phyloP scores from a whole-genome alignment of 2,888 invertebrate species.

The Melanophora roralis region DNA sequence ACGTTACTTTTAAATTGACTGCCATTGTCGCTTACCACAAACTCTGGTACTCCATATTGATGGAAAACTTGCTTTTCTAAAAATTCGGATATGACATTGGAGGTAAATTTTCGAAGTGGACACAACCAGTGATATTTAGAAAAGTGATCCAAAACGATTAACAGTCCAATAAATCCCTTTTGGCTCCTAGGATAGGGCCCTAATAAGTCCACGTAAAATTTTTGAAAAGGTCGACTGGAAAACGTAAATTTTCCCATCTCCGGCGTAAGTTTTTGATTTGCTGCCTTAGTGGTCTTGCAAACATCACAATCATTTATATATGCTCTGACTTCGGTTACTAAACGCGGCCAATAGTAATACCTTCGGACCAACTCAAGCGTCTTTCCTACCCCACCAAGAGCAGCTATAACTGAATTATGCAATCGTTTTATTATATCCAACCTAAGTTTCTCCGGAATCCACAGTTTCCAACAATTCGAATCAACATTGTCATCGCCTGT shows the following conservation, averaged over 20 bases:
- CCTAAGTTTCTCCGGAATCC: conserved; percentile 30
- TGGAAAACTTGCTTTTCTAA: neutral
- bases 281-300: neutral
- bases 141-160: neutral
- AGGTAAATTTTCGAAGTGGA: neutral
- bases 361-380: neutral
- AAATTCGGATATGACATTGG: neutral
- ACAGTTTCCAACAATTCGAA: conserved; percentile 52
- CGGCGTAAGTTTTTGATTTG: no score
- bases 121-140: neutral
- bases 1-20: conserved; percentile 58
- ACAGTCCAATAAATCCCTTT: neutral
- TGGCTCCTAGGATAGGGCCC: conserved; percentile 48
- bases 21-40: conserved; percentile 65
- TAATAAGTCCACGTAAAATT: conserved; percentile 41
- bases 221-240: neutral
- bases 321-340: neutral
- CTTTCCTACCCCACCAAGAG: neutral
- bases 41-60: conserved; percentile 60
- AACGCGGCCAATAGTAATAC: neutral
- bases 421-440: neutral
- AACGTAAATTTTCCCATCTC: no score
- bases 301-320: neutral
- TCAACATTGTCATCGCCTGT: conserved; percentile 1
- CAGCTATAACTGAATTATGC: neutral